These are phyloP conservation scores for Plectrocnemia conspersa DNA, from an alignment of 1,140 invertebrate genomes.

Conservation along the genomic window DNA sequence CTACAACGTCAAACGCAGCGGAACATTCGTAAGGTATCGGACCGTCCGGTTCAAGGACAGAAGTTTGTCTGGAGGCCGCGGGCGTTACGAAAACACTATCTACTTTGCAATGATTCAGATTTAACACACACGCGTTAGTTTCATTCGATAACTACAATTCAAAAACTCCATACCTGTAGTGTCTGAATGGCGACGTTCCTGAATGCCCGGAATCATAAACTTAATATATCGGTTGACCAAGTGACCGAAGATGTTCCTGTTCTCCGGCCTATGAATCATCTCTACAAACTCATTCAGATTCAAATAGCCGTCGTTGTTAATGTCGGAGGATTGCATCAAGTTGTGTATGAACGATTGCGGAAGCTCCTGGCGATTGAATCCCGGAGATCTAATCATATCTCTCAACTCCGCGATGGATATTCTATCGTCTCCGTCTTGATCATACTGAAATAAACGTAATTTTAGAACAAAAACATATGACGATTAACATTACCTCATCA, in stretches of 20 bases:
- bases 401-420: conserved; percentile 68
- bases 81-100: no score
- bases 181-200: conserved; percentile 41
- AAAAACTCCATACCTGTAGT: conserved; percentile 47
- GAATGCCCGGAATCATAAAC: conserved; percentile 48
- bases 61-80: no score
- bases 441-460: conserved; percentile 59
- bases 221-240: conserved; percentile 53
- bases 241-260: conserved; percentile 56
- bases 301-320: conserved; percentile 66
- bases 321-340: conserved; percentile 67
- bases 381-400: conserved; percentile 57
- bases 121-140: no score
- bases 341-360: conserved; percentile 65
- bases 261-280: conserved; percentile 66
- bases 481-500: neutral
- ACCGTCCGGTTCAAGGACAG: no score
- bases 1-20: no score
- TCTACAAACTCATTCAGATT: conserved; percentile 74
- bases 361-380: conserved; percentile 61
- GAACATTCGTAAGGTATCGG: no score
- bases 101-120: no score
- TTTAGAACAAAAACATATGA: neutral
- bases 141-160: no score
- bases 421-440: conserved; percentile 66